Percentiles rank a stretch among this genome's conserved stretches.
These are phyloP conservation scores for Pristionchus fissidentatus DNA, from an alignment of 2,888 invertebrate genomes.

Conservation along the genomic window DNA sequence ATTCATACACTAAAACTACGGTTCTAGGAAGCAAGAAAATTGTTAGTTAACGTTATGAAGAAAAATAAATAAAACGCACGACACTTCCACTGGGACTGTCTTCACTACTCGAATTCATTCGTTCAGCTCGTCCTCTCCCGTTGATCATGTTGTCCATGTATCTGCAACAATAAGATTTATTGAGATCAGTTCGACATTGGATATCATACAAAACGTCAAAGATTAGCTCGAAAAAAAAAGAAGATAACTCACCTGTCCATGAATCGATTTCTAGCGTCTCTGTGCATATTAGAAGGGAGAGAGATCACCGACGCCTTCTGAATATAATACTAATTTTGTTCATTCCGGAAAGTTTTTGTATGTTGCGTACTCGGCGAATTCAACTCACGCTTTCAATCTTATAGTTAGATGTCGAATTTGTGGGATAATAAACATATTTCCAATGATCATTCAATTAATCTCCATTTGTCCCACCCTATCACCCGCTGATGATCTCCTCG, in stretches of 20 bases:
- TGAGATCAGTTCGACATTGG: background rate
- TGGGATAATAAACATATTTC: too few relatives aligned
- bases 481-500: background rate
- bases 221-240: background rate
- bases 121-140: conserved; percentile 23
- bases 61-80: background rate
- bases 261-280: conserved; percentile 6
- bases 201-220: background rate
- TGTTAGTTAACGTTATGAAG: too few relatives aligned
- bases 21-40: too few relatives aligned
- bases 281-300: background rate
- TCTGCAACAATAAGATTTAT: background rate
- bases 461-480: background rate
- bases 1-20: too few relatives aligned
- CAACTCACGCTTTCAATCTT: too few relatives aligned
- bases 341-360: too few relatives aligned
- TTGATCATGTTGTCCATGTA: conserved; percentile 44
- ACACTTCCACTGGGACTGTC: conserved; percentile 44
- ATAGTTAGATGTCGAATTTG: too few relatives aligned
- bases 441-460: background rate
- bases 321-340: background rate
- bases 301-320: conserved; percentile 14
- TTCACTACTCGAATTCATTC: conserved; percentile 2
- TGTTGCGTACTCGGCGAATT: too few relatives aligned
- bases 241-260: conserved; percentile 8